A percentile compares a stretch with the other conserved stretches of the same genome.
phyloP scores from a whole-genome alignment of 30 jellyfish, hydroid and myxozoan genomes.

The Nemopilema nomurai region DNA sequence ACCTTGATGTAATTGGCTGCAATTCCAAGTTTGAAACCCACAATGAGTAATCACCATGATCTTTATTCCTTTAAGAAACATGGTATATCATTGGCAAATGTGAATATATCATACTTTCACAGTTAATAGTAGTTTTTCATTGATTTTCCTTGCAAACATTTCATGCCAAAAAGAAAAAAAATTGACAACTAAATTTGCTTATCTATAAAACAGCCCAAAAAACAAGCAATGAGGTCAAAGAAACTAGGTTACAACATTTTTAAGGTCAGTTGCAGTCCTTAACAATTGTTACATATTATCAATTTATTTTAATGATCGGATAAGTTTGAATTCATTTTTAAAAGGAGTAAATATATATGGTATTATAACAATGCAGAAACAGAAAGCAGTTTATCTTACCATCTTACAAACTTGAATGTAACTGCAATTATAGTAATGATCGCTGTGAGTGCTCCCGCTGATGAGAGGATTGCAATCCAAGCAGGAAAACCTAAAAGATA shows the following conservation, averaged over 20 bases:
- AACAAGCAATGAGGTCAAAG: too few relatives aligned
- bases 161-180: background rate
- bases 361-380: too few relatives aligned
- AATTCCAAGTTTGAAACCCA: conserved; percentile 72
- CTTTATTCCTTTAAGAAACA: conserved; percentile 66
- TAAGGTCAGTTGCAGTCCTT: too few relatives aligned
- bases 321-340: too few relatives aligned
- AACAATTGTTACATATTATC: too few relatives aligned
- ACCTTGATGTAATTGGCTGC: conserved; percentile 75
- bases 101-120: too few relatives aligned
- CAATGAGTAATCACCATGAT: conserved; percentile 79
- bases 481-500: conserved; percentile 45
- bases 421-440: conserved; percentile 38
- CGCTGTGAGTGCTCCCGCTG: conserved; percentile 41
- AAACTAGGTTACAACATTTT: too few relatives aligned
- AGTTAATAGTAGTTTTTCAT: too few relatives aligned
- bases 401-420: conserved; percentile 25
- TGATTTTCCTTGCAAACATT: background rate
- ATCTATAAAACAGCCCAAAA: background rate
- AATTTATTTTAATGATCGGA: too few relatives aligned
- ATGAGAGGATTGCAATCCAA: conserved; percentile 42
- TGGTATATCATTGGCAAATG: background rate
- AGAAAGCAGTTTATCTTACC: too few relatives aligned
- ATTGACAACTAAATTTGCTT: background rate
- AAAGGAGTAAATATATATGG: too few relatives aligned